A percentile compares a stretch with the other conserved stretches of the same genome.
These are phyloP conservation scores for Empis stercorea DNA, from an alignment of 2,888 invertebrate genomes.

Conservation along the genomic window DNA sequence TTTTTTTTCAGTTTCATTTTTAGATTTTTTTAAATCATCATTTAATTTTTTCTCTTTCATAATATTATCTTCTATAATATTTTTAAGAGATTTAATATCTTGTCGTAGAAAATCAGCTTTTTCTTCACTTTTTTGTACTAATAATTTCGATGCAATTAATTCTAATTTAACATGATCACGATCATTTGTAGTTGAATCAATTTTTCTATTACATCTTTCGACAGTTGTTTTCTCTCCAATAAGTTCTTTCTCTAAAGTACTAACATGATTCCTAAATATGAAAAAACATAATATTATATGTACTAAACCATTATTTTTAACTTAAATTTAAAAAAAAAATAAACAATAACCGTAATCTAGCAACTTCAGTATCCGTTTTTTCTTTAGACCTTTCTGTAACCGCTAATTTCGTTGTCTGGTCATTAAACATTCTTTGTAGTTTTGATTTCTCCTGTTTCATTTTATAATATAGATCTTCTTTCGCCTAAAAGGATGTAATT, in stretches of 20 bases:
- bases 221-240: conserved; percentile 29
- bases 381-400: conserved; percentile 23
- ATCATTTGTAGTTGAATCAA: conserved; percentile 27
- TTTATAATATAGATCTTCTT: conserved; percentile 33
- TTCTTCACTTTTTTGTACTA: conserved; percentile 18
- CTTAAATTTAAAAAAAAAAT: too few species aligned
- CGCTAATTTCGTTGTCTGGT: conserved; percentile 27
- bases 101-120: conserved; percentile 27
- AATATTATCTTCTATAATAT: conserved; percentile 24
- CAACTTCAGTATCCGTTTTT: conserved; percentile 25
- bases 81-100: conserved; percentile 28
- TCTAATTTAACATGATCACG: conserved; percentile 29
- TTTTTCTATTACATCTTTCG: conserved; percentile 26
- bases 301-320: too few species aligned
- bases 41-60: conserved; percentile 24
- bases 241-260: conserved; percentile 30
- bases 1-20: conserved; percentile 28
- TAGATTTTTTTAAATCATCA: conserved; percentile 22
- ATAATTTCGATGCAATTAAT: conserved; percentile 22
- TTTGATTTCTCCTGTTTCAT: conserved; percentile 27
- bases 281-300: too few species aligned
- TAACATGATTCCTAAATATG: conserved; percentile 10
- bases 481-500: conserved; percentile 15
- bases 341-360: conserved; percentile 21
- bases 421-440: conserved; percentile 28